Evolutionary conservation across 2,888 invertebrate genomes (phyloP).

Genomic region (Ichneumoninae sp.): DNA sequence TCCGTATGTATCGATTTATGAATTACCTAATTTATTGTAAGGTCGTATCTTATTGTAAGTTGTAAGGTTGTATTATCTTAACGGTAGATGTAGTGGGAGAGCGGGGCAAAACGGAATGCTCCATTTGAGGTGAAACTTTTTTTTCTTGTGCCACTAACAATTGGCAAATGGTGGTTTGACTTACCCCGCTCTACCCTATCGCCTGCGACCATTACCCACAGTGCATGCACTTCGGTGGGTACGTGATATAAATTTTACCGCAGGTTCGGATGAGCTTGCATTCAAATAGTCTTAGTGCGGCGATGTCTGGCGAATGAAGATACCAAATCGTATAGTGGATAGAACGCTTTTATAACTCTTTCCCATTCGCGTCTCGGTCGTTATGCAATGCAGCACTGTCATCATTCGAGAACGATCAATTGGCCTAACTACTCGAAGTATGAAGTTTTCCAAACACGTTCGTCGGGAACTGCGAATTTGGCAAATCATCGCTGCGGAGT

Average conservation of each 20-base stretch:
- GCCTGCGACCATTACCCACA: not conserved
- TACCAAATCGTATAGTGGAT: not conserved
- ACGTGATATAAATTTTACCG: slow-evolving; percentile 59
- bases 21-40: not conserved
- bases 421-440: not conserved
- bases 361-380: not conserved
- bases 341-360: not conserved
- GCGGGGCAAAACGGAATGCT: not conserved
- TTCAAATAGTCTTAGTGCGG: slow-evolving; percentile 22
- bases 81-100: not conserved
- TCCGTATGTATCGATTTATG: not conserved
- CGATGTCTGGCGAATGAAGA: slow-evolving; percentile 41
- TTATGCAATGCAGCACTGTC: not conserved
- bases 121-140: not conserved
- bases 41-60: no score
- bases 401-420: not conserved
- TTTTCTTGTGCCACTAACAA: not conserved
- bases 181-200: not conserved
- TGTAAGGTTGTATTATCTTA: no score
- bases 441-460: not conserved
- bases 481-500: slow-evolving; percentile 11
- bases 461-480: not conserved
- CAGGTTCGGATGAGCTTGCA: slow-evolving; percentile 15
- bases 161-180: not conserved
- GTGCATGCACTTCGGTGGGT: slow-evolving; percentile 15